These are phyloP conservation scores for Cephus spinipes DNA, from an alignment of 2,888 invertebrate species.

Conservation along the genomic window DNA sequence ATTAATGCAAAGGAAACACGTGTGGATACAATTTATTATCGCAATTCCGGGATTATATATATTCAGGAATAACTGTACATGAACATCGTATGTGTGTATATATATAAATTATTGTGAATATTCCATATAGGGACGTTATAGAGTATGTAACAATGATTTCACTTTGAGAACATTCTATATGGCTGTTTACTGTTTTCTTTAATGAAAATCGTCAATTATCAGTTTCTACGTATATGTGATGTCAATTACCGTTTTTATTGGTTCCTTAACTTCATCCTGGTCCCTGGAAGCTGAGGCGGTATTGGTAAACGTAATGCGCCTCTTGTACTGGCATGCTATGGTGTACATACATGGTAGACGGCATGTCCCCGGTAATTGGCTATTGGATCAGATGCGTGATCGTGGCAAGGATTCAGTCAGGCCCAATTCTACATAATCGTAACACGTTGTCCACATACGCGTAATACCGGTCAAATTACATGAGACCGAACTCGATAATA, in stretches of 20 bases:
- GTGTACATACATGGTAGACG: conserved; percentile 1
- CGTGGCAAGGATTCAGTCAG: conserved; percentile 34
- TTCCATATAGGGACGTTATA: neutral
- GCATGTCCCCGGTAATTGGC: conserved; percentile 57
- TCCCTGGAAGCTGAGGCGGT: neutral
- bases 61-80: neutral
- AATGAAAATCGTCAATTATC: neutral
- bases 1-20: neutral
- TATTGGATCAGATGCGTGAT: conserved; percentile 54
- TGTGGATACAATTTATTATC: neutral
- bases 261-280: neutral
- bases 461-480: conserved; percentile 50
- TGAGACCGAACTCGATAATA: conserved; percentile 49
- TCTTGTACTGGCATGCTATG: conserved; percentile 3
- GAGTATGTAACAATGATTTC: neutral
- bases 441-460: conserved; percentile 50
- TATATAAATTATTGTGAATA: neutral
- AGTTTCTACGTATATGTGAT: neutral
- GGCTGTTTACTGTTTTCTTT: neutral
- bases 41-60: neutral
- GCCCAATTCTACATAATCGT: conserved; percentile 51
- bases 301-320: conserved; percentile 3
- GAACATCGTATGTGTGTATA: neutral
- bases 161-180: neutral
- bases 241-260: neutral